Conservation (phyloP, 2,888 invertebrate genomes). For the Toxonevra muliebris region DNA sequence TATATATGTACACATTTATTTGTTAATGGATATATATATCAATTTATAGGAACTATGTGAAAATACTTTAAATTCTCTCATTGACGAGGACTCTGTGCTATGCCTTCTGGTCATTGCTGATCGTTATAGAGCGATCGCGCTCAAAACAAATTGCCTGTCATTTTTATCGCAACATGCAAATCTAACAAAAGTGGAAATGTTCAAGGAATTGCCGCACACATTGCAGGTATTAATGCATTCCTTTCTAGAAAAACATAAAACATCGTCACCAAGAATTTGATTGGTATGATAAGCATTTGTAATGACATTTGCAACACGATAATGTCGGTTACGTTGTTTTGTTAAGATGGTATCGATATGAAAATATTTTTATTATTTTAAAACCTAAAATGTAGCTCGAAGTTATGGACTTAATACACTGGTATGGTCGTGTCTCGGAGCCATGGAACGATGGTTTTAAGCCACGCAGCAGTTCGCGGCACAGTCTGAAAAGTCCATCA, state of each 20-base stretch:
- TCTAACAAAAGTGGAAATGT: constrained; percentile 58
- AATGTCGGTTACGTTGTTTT: too few relatives aligned
- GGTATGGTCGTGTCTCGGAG: constrained; percentile 61
- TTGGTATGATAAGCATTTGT: too few relatives aligned
- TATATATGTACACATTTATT: neutral
- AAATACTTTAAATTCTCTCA: constrained; percentile 69
- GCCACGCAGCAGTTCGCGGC: constrained; percentile 52
- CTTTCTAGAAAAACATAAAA: too few relatives aligned
- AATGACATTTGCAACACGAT: too few relatives aligned
- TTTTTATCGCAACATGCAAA: constrained; percentile 59
- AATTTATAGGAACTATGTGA: constrained; percentile 69
- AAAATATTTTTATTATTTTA: neutral
- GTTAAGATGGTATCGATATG: too few relatives aligned
- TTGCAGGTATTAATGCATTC: constrained; percentile 48
- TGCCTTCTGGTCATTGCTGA: constrained; percentile 74
- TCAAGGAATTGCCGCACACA: constrained; percentile 56
- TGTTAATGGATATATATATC: neutral
- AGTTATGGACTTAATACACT: constrained; percentile 60
- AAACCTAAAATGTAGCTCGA: constrained; percentile 47
- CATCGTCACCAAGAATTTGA: too few relatives aligned
- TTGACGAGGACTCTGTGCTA: constrained; percentile 72
- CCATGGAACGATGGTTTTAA: constrained; percentile 58
- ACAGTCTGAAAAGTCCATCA: constrained; percentile 59
- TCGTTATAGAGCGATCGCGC: constrained; percentile 69
- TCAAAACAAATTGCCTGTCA: constrained; percentile 59